Percentiles rank a stretch among this genome's conserved stretches.
phyloP scores from a whole-genome alignment of 2,797 vertebrate species.

The Chelmon rostratus region DNA sequence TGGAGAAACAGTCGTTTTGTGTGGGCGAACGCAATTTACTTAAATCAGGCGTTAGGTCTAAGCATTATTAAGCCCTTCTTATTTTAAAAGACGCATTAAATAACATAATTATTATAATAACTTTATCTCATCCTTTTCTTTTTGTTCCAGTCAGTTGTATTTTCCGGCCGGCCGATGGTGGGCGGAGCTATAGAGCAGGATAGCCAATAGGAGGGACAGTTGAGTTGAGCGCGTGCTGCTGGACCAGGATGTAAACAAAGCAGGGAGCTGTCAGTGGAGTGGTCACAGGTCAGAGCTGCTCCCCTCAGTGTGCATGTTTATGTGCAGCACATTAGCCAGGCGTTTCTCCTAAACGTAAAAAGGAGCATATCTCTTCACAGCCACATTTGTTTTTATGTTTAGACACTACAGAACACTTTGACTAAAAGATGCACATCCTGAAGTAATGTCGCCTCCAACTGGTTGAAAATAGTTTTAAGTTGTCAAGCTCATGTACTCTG shows the following conservation, averaged over 20 bases:
- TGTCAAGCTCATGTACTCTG: not conserved
- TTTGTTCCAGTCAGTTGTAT: not conserved
- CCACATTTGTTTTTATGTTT: not conserved
- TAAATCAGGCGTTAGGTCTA: not conserved
- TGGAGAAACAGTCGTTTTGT: not conserved
- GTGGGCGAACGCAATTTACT: not conserved
- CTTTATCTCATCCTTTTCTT: not conserved
- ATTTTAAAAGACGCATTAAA: not conserved
- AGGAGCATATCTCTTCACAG: not conserved
- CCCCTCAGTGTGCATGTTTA: too few relatives aligned
- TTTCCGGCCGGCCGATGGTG: not conserved
- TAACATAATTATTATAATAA: not conserved
- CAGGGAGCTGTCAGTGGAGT: conserved; percentile 18
- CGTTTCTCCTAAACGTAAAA: too few relatives aligned
- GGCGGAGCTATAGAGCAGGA: conserved; percentile 38
- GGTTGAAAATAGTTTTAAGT: not conserved
- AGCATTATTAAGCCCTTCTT: not conserved
- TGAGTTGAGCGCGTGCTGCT: conserved; percentile 63
- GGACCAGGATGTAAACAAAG: conserved; percentile 74
- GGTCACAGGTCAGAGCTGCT: not conserved
- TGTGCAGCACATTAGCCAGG: too few relatives aligned
- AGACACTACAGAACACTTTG: too few relatives aligned
- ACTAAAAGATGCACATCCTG: not conserved
- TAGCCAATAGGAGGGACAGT: conserved; percentile 67
- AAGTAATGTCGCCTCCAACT: not conserved